A percentile compares a stretch with the other conserved stretches of the same genome.
Evolutionary conservation across 2,113 vertebrate species (phyloP).

Genomic region (Typhlomys cinereus): DNA sequence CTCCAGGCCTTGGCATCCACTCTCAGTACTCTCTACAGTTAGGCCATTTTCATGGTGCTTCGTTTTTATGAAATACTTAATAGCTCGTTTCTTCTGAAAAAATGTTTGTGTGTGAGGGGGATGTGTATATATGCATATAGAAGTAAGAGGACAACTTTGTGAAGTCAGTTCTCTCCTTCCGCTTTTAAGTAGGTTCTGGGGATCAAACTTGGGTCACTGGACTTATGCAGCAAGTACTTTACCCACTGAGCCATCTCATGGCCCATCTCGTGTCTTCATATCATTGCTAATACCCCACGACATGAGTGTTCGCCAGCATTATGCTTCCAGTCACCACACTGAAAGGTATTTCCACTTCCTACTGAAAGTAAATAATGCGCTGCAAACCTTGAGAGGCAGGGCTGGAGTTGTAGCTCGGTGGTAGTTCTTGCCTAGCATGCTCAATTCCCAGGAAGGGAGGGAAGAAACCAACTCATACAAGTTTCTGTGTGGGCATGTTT

Average conservation of each 20-base stretch:
- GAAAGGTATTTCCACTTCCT: not conserved
- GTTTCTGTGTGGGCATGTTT: not conserved
- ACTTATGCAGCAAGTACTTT: too few species aligned
- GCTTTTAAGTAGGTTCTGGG: too few species aligned
- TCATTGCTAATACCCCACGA: not conserved
- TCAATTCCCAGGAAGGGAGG: not conserved
- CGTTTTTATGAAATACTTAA: too few species aligned
- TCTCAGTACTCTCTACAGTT: not conserved
- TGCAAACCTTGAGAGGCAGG: not conserved
- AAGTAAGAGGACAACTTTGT: too few species aligned
- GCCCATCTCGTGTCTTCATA: not conserved
- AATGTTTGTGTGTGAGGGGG: too few species aligned
- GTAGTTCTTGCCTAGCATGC: not conserved
- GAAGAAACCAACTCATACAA: not conserved
- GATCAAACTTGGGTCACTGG: too few species aligned
- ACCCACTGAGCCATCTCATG: too few species aligned
- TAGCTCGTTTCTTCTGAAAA: too few species aligned
- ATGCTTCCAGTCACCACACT: not conserved
- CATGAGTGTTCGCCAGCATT: not conserved
- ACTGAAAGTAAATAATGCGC: not conserved
- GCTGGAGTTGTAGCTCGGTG: not conserved
- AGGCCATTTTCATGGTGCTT: not conserved
- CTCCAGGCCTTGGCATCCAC: not conserved
- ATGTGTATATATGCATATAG: too few species aligned
- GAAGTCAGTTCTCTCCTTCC: too few species aligned